Base-by-base conservation (phyloP, 2,888 invertebrate species). In the Eledone cirrhosa region DNA sequence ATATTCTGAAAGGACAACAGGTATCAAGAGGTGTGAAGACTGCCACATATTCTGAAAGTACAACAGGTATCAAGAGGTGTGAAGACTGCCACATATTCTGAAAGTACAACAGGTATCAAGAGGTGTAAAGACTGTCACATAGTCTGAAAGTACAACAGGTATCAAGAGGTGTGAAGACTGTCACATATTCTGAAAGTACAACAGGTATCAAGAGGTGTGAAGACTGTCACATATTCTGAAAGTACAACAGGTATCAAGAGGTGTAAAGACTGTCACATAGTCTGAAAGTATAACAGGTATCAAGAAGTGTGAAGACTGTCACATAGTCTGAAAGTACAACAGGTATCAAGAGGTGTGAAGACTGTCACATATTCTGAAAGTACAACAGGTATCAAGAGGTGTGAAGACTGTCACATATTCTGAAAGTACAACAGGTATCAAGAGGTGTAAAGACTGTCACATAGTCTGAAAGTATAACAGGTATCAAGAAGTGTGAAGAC, bases 251-350 rank as follows among this genome's bases (percentile, higher is more conserved):
- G 27, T 2, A 29, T 2, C 11, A 67, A 24, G 0, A 94, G 89
- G 95, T 94, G 22, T 95, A 92, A 27, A 99, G 93, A 0, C 95
- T 96, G 86, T 98, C 98, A 33, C 97, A 93, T 29, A 98, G 91
- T 82, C 90, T 88, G 83, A 29, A 29, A 29, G n/a, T 14, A 1
- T 29, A 67, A 67, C 16, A 22, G 0, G 27, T 2, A 29, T 2
- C 11, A 67, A 24, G 0, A 11, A 27, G n/a, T n/a, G n/a, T n/a
- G 93, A 27, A 99, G 93, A 0, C 95, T 96, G 86, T 98, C 98
- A 33, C 97, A 93, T 29, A 98, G 91, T 82, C 90, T 88, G 83
- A 29, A 29, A 29, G n/a, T 14, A 1, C 19, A 67, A 67, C 16
- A 22, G 0, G 27, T 2, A 29, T 2, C 11, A 67, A 24, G 0